Evolutionary conservation across 1,140 invertebrate genomes (phyloP).

Genomic region (Oedothorax gibbosus): DNA sequence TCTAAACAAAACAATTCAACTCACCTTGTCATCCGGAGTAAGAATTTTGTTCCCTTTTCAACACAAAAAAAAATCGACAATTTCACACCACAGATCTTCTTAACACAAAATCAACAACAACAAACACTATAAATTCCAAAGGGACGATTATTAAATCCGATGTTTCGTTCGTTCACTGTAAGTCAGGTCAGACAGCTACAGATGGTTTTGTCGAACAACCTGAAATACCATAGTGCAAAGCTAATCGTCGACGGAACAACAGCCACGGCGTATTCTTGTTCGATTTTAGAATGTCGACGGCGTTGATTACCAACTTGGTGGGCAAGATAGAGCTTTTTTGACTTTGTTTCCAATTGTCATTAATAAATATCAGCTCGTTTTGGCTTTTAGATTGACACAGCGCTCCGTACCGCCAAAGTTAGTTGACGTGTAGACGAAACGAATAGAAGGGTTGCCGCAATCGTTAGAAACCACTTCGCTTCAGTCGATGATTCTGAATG

Average conservation of each 20-base stretch:
- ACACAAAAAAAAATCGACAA: neutral
- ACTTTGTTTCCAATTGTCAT: slow-evolving; percentile 6
- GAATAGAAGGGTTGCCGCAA: slow-evolving; percentile 46
- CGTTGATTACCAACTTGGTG: neutral
- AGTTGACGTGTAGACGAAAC: slow-evolving; percentile 61
- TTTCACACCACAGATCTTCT: neutral
- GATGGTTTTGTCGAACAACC: slow-evolving; percentile 49
- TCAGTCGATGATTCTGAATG: slow-evolving; percentile 21
- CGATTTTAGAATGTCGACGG: slow-evolving; percentile 3
- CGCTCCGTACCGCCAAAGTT: slow-evolving; percentile 49
- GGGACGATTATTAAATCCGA: neutral
- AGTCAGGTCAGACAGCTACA: slow-evolving; percentile 52
- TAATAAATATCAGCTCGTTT: slow-evolving; percentile 33
- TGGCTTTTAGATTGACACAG: slow-evolving; percentile 13
- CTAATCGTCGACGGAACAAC: neutral
- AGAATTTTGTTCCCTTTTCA: slow-evolving; percentile 8
- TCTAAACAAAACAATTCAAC: slow-evolving; percentile 10
- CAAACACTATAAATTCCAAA: slow-evolving; percentile 26
- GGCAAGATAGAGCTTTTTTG: slow-evolving; percentile 9
- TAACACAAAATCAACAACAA: slow-evolving; percentile 13
- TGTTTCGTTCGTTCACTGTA: neutral
- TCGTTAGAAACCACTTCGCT: slow-evolving; percentile 39
- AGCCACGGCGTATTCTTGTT: neutral
- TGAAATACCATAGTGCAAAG: slow-evolving; percentile 44
- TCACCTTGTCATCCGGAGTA: slow-evolving; percentile 21